Conservation (phyloP, 1,140 invertebrate genomes). For the Diabrotica virgifera region DNA sequence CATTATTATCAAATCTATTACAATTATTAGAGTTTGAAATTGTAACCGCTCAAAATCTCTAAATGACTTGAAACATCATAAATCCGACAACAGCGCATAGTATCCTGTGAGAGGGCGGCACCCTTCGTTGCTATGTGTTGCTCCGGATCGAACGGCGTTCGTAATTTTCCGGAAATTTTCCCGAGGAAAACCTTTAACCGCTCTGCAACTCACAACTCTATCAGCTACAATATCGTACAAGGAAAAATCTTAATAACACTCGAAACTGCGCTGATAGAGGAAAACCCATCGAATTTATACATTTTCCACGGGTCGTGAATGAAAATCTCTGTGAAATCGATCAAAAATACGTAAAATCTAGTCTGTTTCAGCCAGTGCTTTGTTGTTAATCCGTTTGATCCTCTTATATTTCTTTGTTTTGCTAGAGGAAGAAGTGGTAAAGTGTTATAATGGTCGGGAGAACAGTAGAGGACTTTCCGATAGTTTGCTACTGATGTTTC, state of each 20-base stretch:
- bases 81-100: neutral
- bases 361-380: neutral
- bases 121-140: conserved; percentile 37
- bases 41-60: too few species aligned
- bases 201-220: neutral
- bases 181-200: conserved; percentile 15
- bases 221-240: neutral
- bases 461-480: neutral
- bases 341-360: neutral
- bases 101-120: conserved; percentile 27
- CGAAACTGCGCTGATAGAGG: neutral
- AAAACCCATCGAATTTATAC: neutral
- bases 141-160: conserved; percentile 33
- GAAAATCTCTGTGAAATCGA: neutral
- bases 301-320: neutral
- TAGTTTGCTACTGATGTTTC: neutral
- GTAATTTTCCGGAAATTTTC: conserved; percentile 17
- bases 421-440: neutral
- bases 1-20: too few species aligned
- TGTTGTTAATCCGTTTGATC: neutral
- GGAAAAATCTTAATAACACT: neutral
- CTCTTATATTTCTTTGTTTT: neutral
- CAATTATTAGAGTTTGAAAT: too few species aligned
- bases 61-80: neutral
- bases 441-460: neutral